Base-by-base conservation (phyloP, 2,888 invertebrate species). In the Cepaea hortensis region DNA sequence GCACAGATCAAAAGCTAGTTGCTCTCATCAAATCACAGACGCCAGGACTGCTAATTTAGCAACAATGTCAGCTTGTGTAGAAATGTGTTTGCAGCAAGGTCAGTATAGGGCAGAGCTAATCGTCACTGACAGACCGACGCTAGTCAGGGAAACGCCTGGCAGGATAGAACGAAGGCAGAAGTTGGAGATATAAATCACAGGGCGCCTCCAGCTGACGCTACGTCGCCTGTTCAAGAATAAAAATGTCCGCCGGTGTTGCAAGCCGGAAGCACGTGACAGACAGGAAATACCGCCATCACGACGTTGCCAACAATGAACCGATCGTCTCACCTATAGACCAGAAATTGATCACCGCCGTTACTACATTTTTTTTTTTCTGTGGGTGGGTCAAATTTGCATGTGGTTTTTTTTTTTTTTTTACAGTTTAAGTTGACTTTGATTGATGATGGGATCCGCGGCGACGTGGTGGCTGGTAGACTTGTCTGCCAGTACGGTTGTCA, bases 201-300 rank as follows among this genome's bases (percentile, higher is more conserved):
- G 61, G 84, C 62, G 75, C 75, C 84, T 35, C 62, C 62, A 76
- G 20, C 15, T 84, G 84, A 76, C 81, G 70, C 68, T 13, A 7
- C 46, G 81, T 62, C 76, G 84, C 75, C 84, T 7, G 65, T 35
- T 20, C 7, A 35, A 46, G 76, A 84, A 84, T 84, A 73, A 75
- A 75, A 84, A 84, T 76, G 76, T 84, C 62, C 48, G 76, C 76
- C 84, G 23, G 15, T 75, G 75, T 18, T 84, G 84, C 35, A 65
- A 62, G 76, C 84, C 76, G 84, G 76, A 61, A 84, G n/a, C 61
- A 83, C 23, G 73, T 83, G 73, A 84, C 75, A 72, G 84, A 62
- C 65, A 62, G 84, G 83, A 84, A 84, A 48, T 76, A 61, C 84
- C 65, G 84, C 76, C 76, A 75, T 55, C 11, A 83, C 73, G 62